Base-by-base conservation (phyloP, 2,797 vertebrate species). In the Lagodon rhomboides region DNA sequence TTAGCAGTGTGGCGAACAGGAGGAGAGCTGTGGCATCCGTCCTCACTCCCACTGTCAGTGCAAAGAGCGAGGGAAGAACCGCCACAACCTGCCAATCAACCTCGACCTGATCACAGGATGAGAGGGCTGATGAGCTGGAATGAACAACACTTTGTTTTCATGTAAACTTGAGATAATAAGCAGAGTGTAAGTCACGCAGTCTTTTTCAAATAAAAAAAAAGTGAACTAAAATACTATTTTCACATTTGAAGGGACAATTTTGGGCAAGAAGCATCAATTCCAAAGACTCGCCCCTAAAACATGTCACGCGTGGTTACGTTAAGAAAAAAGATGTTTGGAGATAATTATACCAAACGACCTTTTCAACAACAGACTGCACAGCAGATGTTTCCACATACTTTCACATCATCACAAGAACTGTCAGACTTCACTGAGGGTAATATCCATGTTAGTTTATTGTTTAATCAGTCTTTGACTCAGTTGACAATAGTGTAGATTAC, bases 401-500 rank as follows among this genome's bases (percentile, higher is more conserved):
- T 17, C 59, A 74, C 27, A 63, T 58, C 3, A 51, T 20, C 12
- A 5, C 12, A 59, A 38, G 16, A 30, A 30, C 8, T 12, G 13
- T 63, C 27, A 75, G 11, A 70, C 25, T 56, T 61, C 25, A 54
- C 1, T 41, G 44, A 68, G 60, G 73, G 25, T 34, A 77, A 82
- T 61, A 62, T 76, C 85, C 82, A 77, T 89, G 88, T 95, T 95
- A 92, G 89, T 96, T 94, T 93, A 93, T 93, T 94, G 85, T 93
- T 95, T 94, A 91, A 89, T 94, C 85, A 91, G 92, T 91, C 94
- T 90, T 92, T 77, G 86, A 91, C 92, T 95, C 90, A 92, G 72
- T 81, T 88, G 89, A 85, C 87, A 94, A 46, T 72, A 80, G 20
- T 88, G 54, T 78, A 85, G 34, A 89, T 94, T 93, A 94, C 89